These are phyloP conservation scores for Standfussiana lucernea DNA, from an alignment of 2,888 invertebrate genomes.

Conservation along the genomic window DNA sequence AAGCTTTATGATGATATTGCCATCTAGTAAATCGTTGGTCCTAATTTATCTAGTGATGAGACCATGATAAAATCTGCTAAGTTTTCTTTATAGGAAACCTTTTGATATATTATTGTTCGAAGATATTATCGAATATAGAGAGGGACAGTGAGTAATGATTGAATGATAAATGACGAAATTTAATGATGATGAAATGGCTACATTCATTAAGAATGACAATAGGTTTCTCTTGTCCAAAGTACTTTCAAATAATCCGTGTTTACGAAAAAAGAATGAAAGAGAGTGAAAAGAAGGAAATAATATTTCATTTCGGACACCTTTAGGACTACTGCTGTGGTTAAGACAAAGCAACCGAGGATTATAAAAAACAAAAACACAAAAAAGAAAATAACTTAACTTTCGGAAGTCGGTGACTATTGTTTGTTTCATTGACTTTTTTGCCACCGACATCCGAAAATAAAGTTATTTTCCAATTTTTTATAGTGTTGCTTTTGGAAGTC, in stretches of 20 bases:
- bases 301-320: background rate
- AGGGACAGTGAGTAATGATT: background rate
- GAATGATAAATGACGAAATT: background rate
- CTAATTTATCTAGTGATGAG: background rate
- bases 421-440: no score
- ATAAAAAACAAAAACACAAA: no score
- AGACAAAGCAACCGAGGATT: background rate
- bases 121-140: background rate
- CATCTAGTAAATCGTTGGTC: background rate
- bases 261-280: background rate
- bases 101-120: background rate
- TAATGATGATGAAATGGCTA: background rate
- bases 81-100: background rate
- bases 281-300: background rate
- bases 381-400: no score
- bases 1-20: background rate
- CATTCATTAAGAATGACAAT: background rate
- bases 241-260: background rate
- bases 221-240: background rate
- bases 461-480: no score
- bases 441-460: no score
- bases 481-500: no score
- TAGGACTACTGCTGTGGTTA: background rate
- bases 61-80: background rate
- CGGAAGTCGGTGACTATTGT: no score